Evolutionary conservation across 2,888 invertebrate species (phyloP).

Genomic region (Chrysina gloriosa): DNA sequence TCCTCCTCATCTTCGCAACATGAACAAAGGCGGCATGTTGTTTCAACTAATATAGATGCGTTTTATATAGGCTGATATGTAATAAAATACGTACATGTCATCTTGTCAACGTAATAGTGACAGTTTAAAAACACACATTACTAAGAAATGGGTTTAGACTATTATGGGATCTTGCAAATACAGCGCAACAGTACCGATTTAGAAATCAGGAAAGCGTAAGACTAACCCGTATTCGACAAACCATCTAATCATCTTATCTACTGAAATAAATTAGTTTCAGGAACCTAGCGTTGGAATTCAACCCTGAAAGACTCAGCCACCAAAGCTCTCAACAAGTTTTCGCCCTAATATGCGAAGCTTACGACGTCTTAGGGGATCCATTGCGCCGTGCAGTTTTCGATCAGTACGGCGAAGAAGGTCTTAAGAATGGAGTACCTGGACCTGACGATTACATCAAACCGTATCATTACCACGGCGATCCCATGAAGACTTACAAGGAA

Average conservation of each 20-base stretch:
- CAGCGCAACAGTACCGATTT: constrained; percentile 73
- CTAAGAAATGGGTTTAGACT: constrained; percentile 75
- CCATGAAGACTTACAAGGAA: constrained; percentile 77
- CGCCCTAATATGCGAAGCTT: constrained; percentile 79
- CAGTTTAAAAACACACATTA: not conserved
- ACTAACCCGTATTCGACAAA: constrained; percentile 24
- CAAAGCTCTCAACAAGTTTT: constrained; percentile 72
- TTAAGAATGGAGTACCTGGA: constrained; percentile 83
- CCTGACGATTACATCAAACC: constrained; percentile 77
- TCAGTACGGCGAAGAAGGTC: constrained; percentile 89
- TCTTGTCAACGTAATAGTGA: constrained; percentile 29
- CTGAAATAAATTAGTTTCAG: constrained; percentile 56
- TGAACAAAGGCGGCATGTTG: no score
- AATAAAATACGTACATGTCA: no score
- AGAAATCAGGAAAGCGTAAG: constrained; percentile 79
- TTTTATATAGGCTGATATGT: no score
- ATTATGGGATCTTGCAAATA: constrained; percentile 80
- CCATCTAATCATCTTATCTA: not conserved
- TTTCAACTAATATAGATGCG: no score
- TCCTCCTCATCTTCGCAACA: no score
- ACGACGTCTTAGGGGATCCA: constrained; percentile 79
- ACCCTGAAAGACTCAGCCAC: constrained; percentile 69
- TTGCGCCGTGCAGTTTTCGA: constrained; percentile 82
- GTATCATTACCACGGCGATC: constrained; percentile 85
- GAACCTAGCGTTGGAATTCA: constrained; percentile 66